A percentile compares a stretch with the other conserved stretches of the same genome.
phyloP scores from a whole-genome alignment of 2,113 vertebrate species.

The Litocranius walleri region DNA sequence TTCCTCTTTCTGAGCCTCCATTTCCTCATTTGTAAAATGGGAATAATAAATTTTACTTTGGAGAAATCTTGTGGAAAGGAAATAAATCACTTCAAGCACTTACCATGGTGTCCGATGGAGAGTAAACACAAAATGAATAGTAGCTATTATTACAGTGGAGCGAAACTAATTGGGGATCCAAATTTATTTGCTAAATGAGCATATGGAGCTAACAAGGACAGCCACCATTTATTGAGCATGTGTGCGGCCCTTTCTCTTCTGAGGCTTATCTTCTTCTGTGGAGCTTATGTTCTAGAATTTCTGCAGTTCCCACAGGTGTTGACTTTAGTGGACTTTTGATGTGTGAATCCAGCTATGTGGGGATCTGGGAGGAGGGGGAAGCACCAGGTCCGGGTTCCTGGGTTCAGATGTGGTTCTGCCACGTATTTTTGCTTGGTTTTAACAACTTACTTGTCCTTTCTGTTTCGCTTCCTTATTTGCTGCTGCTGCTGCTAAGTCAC shows the following conservation, averaged over 20 bases:
- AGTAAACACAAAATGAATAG: neutral
- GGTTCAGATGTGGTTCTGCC: neutral
- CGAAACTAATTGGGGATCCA: neutral
- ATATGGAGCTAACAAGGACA: neutral
- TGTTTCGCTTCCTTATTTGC: neutral
- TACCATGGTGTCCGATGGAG: neutral
- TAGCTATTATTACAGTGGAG: neutral
- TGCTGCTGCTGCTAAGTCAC: too few relatives aligned
- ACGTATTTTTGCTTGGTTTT: neutral
- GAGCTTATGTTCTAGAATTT: neutral
- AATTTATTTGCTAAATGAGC: neutral
- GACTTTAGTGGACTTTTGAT: neutral
- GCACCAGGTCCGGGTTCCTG: fast-evolving
- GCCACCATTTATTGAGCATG: neutral
- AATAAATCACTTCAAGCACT: neutral
- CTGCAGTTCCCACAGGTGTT: neutral
- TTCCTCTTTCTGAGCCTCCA: neutral
- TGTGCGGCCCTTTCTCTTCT: neutral
- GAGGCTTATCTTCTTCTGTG: neutral
- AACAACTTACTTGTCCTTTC: neutral
- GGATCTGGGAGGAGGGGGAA: neutral
- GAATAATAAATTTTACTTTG: neutral
- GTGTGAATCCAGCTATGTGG: neutral
- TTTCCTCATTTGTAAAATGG: neutral
- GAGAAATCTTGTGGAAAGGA: neutral